Conservation (phyloP, 2,797 vertebrate species). For the Anguilla pacifica region DNA sequence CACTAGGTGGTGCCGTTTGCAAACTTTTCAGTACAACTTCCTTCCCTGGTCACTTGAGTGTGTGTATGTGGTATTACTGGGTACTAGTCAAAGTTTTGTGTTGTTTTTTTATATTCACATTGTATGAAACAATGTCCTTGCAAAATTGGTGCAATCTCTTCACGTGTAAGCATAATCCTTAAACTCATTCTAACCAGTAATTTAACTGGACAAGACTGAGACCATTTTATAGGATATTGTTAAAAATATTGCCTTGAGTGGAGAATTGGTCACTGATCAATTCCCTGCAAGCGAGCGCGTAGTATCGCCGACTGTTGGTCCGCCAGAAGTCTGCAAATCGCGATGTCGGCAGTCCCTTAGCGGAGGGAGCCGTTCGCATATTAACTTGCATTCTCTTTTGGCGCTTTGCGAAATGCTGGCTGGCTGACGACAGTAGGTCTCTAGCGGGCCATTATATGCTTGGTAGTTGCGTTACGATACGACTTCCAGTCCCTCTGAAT, state of each 20-base stretch:
- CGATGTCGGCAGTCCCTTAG: too few species aligned
- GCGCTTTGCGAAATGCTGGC: too few species aligned
- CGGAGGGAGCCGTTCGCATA: too few species aligned
- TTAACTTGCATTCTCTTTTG: too few species aligned
- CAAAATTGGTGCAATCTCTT: background rate
- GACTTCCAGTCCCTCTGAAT: background rate
- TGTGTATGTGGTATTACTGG: background rate
- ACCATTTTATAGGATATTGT: background rate
- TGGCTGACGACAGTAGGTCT: too few species aligned
- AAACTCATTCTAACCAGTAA: background rate
- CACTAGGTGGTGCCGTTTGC: constrained; percentile 26
- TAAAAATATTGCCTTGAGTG: background rate
- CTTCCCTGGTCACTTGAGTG: background rate
- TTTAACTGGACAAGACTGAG: background rate
- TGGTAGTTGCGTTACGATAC: too few species aligned
- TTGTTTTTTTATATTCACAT: background rate
- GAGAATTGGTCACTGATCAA: background rate
- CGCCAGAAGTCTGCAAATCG: background rate
- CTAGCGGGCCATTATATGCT: too few species aligned
- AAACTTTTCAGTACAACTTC: background rate
- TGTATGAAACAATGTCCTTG: background rate
- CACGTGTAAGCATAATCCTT: background rate
- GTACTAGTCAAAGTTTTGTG: background rate
- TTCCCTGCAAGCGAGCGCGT: background rate
- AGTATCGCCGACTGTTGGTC: background rate